Evolutionary conservation across 2,113 vertebrate genomes (phyloP), one percentile per base, ranked within the genome.

Genomic region (Tachycineta bicolor): DNA sequence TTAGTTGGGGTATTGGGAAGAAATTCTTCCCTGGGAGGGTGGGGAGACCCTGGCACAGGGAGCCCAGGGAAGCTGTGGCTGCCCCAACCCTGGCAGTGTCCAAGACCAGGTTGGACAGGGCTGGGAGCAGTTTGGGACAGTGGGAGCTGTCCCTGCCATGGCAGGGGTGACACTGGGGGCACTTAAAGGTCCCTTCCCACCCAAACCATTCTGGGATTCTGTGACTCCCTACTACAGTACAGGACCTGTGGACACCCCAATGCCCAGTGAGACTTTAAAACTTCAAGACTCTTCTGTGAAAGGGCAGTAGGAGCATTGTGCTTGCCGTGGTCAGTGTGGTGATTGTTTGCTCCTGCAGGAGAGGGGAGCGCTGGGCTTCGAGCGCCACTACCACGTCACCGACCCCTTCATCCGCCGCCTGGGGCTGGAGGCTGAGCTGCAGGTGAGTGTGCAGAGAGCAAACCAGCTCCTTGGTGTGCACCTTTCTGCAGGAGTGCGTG

Each of bases 341-440:
- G 2, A 53, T 53, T 83, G 26, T 85, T 87, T 98, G 59, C 80
- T 43, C 75, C 53, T 49, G 44, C 90, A 99, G 99, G 99, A 99
- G 89, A 98, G 98, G 65, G 98, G 98, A 93, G 98, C 98, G 2
- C 93, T 99, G 92, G 98, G 98, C 91, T 99, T 99, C 33, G 99
- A 99, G 88, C 98, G 99, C 70, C 97, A 97, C 79, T 98, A 99
- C 80, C 99, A 99, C 84, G 99, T 99, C 97, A 99, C 99, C 0
- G 99, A 99, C 63, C 99, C 99, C 2, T 99, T 99, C 96, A 99
- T 99, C 92, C 99, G 99, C 52, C 98, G 99, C 65, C 98, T 99
- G 89, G 99, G 99, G 89, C 98, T 99, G 43, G 99, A 99, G 93
- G 98, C 99, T 28, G 99, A 99, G 87, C 97, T 99, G 74, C 99